Conservation (phyloP, 2,113 vertebrate species). For the Esox niger region DNA sequence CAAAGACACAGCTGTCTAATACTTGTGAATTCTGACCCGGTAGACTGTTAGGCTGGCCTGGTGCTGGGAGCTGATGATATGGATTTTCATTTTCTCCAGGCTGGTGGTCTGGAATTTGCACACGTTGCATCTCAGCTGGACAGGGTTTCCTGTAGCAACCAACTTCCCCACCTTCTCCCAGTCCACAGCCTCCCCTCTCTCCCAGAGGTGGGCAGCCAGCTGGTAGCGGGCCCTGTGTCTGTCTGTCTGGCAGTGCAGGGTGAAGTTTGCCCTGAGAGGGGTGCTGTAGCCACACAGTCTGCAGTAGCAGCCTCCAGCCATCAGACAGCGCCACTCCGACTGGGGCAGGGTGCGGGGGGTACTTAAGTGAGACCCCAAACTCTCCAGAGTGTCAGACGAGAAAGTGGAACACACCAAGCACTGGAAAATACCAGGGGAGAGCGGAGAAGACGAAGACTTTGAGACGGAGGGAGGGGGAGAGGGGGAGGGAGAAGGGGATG, state of each 20-base stretch:
- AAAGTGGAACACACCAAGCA: constrained; percentile 95
- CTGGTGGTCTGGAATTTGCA: constrained; percentile 96
- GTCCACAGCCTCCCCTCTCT: constrained; percentile 85
- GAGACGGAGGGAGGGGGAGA: constrained; percentile 50
- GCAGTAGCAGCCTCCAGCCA: constrained; percentile 93
- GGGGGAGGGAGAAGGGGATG: constrained; percentile 47
- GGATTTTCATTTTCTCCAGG: constrained; percentile 92
- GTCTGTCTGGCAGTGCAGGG: constrained; percentile 90
- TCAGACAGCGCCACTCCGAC: constrained; percentile 91
- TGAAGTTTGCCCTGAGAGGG: constrained; percentile 96
- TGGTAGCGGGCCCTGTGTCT: constrained; percentile 96
- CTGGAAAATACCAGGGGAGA: constrained; percentile 90
- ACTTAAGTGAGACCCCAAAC: constrained; percentile 90
- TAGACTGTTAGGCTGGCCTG: constrained; percentile 94
- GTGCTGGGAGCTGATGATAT: constrained; percentile 89
- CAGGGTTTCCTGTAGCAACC: constrained; percentile 90
- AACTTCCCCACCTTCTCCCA: constrained; percentile 82
- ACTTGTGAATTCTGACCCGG: constrained; percentile 77
- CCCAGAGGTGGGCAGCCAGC: constrained; percentile 92
- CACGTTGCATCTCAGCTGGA: constrained; percentile 93
- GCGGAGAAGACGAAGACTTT: constrained; percentile 80
- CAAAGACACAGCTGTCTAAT: too few species aligned
- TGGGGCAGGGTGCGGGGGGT: constrained; percentile 88
- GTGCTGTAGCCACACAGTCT: constrained; percentile 95
- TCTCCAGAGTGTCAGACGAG: constrained; percentile 90